A percentile compares a stretch with the other conserved stretches of the same genome.
Conservation (phyloP, 2,113 vertebrate genomes). For the Myiopsitta monachus region DNA sequence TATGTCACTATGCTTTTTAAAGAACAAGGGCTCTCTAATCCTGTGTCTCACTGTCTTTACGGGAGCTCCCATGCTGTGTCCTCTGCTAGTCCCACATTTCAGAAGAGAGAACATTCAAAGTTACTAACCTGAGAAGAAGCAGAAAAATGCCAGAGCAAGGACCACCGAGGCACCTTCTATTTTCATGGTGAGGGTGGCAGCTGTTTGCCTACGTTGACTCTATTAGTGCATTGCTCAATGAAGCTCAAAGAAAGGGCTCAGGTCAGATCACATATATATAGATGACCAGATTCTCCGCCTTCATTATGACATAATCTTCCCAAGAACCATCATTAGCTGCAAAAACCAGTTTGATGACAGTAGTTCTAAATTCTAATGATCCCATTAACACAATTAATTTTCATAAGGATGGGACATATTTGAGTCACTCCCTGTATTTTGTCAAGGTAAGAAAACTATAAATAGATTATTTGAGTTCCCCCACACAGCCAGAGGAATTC, state of each 20-base stretch:
- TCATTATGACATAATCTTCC: slow-evolving; percentile 43
- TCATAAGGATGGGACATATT: slow-evolving; percentile 53
- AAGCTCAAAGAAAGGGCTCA: slow-evolving; percentile 49
- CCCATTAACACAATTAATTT: slow-evolving; percentile 68
- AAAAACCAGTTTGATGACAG: slow-evolving; percentile 68
- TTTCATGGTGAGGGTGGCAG: slow-evolving; percentile 67
- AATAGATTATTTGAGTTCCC: neutral
- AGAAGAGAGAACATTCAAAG: slow-evolving; percentile 1
- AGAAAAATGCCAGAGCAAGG: slow-evolving; percentile 66
- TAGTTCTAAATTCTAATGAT: slow-evolving; percentile 57
- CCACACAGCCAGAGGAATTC: neutral
- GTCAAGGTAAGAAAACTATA: slow-evolving; percentile 43
- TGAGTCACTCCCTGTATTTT: slow-evolving; percentile 64
- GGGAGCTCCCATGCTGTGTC: neutral
- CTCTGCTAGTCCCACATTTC: neutral
- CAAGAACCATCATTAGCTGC: slow-evolving; percentile 59
- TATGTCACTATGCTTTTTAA: neutral
- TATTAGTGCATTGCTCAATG: slow-evolving; percentile 59
- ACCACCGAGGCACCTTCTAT: slow-evolving; percentile 59
- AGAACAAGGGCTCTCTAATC: neutral
- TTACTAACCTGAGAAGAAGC: slow-evolving; percentile 70
- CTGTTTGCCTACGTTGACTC: slow-evolving; percentile 41
- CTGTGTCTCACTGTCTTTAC: neutral
- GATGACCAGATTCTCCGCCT: slow-evolving; percentile 62
- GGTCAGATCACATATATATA: slow-evolving; percentile 47